A percentile compares a stretch with the other conserved stretches of the same genome.
phyloP scores from a whole-genome alignment of 2,113 vertebrate genomes.

The Cisticola juncidis region DNA sequence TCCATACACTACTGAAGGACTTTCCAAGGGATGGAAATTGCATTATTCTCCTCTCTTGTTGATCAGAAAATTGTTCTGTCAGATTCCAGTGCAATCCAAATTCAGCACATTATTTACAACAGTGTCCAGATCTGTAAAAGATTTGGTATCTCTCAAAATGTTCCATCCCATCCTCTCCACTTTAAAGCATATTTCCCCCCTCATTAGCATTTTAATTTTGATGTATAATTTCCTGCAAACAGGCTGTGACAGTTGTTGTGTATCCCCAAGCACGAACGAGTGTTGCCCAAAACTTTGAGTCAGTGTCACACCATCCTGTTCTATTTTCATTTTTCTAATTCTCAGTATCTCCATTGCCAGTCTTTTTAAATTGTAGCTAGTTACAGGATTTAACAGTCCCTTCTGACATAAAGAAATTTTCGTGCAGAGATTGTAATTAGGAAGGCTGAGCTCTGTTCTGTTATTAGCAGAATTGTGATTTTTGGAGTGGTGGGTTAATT shows the following conservation, averaged over 20 bases:
- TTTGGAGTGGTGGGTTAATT: constrained; percentile 79
- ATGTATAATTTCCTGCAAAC: not conserved
- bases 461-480: constrained; percentile 78
- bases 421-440: constrained; percentile 64
- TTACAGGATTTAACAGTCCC: constrained; percentile 59
- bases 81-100: not conserved
- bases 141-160: not conserved
- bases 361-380: constrained; percentile 50
- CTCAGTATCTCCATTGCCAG: not conserved
- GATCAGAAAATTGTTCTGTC: not conserved
- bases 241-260: not conserved
- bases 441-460: constrained; percentile 67
- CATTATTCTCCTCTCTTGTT: not conserved
- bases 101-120: not conserved
- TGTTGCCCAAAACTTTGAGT: not conserved
- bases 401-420: constrained; percentile 44
- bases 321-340: constrained; percentile 27
- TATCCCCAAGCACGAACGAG: not conserved
- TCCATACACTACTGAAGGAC: not conserved
- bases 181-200: not conserved
- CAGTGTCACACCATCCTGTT: not conserved
- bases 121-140: not conserved
- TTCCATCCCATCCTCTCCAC: not conserved
- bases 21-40: not conserved
- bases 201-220: not conserved